A percentile compares a stretch with the other conserved stretches of the same genome.
phyloP scores from a whole-genome alignment of 2,888 invertebrate species.

The Stramonita haemastoma region DNA sequence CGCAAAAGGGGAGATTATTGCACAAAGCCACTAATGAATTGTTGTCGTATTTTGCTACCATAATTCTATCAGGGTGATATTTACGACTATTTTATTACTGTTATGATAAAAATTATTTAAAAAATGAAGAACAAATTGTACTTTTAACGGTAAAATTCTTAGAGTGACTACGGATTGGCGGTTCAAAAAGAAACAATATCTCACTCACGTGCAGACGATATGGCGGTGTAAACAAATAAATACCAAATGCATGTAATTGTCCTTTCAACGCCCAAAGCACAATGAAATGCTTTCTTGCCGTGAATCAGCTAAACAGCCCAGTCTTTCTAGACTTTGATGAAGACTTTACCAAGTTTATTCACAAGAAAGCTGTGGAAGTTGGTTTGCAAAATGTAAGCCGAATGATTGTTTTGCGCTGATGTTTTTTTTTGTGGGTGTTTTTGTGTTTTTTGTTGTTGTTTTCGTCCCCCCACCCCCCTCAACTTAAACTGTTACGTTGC shows the following conservation, averaged over 20 bases:
- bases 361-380: slow-evolving; percentile 79
- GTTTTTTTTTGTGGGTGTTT: no score
- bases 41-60: not conserved
- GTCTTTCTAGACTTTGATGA: slow-evolving; percentile 85
- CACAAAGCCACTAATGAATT: not conserved
- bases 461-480: no score
- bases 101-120: not conserved
- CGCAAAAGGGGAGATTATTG: slow-evolving; percentile 21
- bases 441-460: no score
- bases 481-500: no score
- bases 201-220: slow-evolving; percentile 40
- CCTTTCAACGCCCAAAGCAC: not conserved
- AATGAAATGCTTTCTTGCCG: slow-evolving; percentile 86
- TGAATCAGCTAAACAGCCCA: slow-evolving; percentile 86
- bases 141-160: not conserved
- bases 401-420: no score
- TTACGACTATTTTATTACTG: not conserved
- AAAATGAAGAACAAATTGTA: not conserved
- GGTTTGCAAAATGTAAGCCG: slow-evolving; percentile 76
- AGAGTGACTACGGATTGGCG: not conserved
- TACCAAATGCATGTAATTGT: not conserved
- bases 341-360: slow-evolving; percentile 81
- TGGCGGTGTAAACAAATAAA: slow-evolving; percentile 3
- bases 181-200: not conserved
- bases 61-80: not conserved